Percentiles rank a stretch among this genome's conserved stretches.
phyloP scores from a whole-genome alignment of 92 coral and sea anemone species.

The Plumapathes pennacea region DNA sequence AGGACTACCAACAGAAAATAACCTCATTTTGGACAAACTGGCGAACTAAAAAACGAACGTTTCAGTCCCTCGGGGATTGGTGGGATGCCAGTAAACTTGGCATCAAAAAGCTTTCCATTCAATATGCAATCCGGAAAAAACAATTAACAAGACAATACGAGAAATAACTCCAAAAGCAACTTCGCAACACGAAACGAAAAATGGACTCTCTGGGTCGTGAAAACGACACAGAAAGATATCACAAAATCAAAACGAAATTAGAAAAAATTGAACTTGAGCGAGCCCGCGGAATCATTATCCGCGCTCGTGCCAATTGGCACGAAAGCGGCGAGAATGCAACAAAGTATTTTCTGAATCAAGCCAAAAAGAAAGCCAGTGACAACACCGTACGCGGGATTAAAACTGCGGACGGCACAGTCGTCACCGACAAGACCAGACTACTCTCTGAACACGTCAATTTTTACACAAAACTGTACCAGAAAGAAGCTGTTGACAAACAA shows the following conservation, averaged over 20 bases:
- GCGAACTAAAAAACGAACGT: slow-evolving; percentile 6
- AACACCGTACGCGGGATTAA: neutral
- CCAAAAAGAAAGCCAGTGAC: slow-evolving; percentile 9
- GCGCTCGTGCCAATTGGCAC: slow-evolving; percentile 20
- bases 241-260: slow-evolving; percentile 4
- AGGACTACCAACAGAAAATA: neutral
- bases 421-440: neutral
- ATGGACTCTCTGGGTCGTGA: neutral
- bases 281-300: slow-evolving; percentile 10
- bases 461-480: neutral
- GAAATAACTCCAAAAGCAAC: neutral
- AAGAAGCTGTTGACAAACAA: neutral
- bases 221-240: neutral
- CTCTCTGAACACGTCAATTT: neutral
- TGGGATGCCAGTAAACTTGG: slow-evolving; percentile 36
- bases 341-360: slow-evolving; percentile 1
- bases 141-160: neutral
- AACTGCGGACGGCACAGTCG: slow-evolving; percentile 2
- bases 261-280: neutral
- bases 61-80: slow-evolving; percentile 9
- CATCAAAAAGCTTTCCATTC: neutral
- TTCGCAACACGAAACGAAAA: slow-evolving; percentile 1
- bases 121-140: neutral
- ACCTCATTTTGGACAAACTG: slow-evolving; percentile 17
- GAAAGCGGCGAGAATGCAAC: slow-evolving; percentile 26